Evolutionary conservation across 2,113 vertebrate species (phyloP).

Genomic region (Collichthys lucidus): DNA sequence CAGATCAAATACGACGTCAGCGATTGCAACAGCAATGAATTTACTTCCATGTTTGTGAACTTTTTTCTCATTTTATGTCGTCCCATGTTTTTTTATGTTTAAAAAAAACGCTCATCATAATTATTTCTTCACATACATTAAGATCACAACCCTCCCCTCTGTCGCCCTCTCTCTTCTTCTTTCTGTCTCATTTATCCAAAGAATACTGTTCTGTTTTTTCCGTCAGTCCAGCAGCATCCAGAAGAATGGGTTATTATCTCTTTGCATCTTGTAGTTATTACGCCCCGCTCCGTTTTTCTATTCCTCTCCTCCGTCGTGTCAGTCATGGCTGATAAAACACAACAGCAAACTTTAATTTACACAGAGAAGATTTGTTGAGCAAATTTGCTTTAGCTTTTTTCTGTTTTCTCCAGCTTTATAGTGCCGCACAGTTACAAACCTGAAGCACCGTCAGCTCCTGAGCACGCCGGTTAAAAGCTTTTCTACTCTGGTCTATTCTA

Average conservation of each 20-base stretch:
- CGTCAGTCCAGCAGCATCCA: constrained; percentile 20
- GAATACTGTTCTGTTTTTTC: not conserved
- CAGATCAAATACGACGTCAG: constrained; percentile 21
- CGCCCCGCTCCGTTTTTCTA: constrained; percentile 16
- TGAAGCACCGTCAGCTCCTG: not conserved
- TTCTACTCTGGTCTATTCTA: not conserved
- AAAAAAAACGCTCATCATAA: not conserved
- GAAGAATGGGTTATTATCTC: constrained; percentile 45
- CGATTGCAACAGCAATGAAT: constrained; percentile 8
- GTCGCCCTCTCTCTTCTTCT: not conserved
- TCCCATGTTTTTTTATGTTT: too few relatives aligned
- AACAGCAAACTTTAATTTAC: constrained; percentile 32
- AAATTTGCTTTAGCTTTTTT: not conserved
- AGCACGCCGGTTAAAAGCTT: not conserved
- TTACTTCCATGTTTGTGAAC: not conserved
- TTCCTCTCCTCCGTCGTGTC: constrained; percentile 3
- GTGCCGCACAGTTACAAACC: not conserved
- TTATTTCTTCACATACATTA: constrained; percentile 8
- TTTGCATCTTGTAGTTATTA: constrained; percentile 55
- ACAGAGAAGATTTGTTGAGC: constrained; percentile 28
- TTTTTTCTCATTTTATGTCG: not conserved
- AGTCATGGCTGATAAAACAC: constrained; percentile 47
- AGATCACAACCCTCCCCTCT: constrained; percentile 57
- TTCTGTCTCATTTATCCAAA: constrained; percentile 25
- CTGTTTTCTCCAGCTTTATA: not conserved